A percentile compares a stretch with the other conserved stretches of the same genome.
phyloP scores from a whole-genome alignment of 2,113 vertebrate species.

The Thalassarche chlororhynchos region DNA sequence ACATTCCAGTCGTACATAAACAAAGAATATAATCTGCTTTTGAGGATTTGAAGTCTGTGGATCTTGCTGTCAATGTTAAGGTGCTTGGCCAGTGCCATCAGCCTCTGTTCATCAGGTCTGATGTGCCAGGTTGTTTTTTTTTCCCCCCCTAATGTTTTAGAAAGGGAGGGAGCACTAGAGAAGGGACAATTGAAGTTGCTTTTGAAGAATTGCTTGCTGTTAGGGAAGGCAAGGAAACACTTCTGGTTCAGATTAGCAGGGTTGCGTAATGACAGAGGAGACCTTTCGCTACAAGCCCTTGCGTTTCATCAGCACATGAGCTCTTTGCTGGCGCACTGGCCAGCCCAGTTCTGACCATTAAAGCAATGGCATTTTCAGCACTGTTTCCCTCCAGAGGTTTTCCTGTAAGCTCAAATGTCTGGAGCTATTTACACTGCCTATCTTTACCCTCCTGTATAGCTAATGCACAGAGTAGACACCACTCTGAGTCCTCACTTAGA shows the following conservation, averaged over 20 bases:
- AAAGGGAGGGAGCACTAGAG: neutral
- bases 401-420: neutral
- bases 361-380: neutral
- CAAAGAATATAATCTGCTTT: neutral
- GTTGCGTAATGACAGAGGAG: neutral
- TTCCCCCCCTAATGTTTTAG: neutral
- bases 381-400: neutral
- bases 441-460: neutral
- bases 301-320: neutral
- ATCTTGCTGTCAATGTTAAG: neutral
- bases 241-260: neutral
- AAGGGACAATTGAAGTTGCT: neutral
- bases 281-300: neutral
- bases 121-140: neutral
- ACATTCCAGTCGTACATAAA: neutral
- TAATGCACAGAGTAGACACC: neutral
- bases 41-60: neutral
- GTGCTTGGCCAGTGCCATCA: neutral
- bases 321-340: neutral
- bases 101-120: neutral
- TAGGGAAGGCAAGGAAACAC: neutral
- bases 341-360: neutral
- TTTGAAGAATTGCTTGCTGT: neutral
- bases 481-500: neutral
- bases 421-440: neutral